Percentiles rank a stretch among this genome's conserved stretches.
Conservation (phyloP, 2,797 vertebrate species). For the Sebastes oblongus region DNA sequence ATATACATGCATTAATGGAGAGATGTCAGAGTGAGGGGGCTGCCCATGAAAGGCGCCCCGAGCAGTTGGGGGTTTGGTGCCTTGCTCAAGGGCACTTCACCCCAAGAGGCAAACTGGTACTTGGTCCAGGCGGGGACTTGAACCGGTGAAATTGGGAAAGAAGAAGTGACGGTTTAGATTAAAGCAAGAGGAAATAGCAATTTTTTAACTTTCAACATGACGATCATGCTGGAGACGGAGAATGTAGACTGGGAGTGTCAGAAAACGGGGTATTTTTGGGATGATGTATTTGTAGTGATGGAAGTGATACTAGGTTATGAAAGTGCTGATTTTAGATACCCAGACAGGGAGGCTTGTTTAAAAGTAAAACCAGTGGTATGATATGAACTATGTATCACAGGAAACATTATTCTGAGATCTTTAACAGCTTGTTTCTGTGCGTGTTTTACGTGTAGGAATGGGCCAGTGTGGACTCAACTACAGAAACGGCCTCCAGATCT, state of each 20-base stretch:
- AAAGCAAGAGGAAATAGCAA: neutral
- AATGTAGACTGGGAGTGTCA: neutral
- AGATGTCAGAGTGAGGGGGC: too few relatives aligned
- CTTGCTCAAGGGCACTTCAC: too few relatives aligned
- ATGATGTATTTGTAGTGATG: neutral
- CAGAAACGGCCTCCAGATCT: constrained; percentile 37
- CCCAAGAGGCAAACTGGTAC: too few relatives aligned
- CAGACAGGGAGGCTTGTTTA: neutral
- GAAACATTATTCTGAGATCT: constrained; percentile 18
- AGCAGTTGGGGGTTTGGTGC: too few relatives aligned
- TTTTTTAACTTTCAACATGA: too few relatives aligned
- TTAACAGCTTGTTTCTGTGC: constrained; percentile 6
- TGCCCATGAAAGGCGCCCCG: too few relatives aligned
- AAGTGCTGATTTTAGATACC: neutral
- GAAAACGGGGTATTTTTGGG: neutral
- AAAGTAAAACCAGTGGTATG: neutral
- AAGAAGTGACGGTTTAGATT: neutral
- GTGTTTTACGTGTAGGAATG: constrained; percentile 64
- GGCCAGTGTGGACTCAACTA: constrained; percentile 19
- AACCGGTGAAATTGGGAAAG: too few relatives aligned
- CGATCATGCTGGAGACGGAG: neutral
- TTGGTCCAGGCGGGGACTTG: too few relatives aligned
- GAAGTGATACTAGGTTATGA: neutral
- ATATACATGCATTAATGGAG: too few relatives aligned
- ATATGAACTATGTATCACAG: constrained; percentile 7